Evolutionary conservation across 1,140 invertebrate genomes (phyloP), one percentile per base, ranked within the genome.

Genomic region (Calliopsis andreniformis): DNA sequence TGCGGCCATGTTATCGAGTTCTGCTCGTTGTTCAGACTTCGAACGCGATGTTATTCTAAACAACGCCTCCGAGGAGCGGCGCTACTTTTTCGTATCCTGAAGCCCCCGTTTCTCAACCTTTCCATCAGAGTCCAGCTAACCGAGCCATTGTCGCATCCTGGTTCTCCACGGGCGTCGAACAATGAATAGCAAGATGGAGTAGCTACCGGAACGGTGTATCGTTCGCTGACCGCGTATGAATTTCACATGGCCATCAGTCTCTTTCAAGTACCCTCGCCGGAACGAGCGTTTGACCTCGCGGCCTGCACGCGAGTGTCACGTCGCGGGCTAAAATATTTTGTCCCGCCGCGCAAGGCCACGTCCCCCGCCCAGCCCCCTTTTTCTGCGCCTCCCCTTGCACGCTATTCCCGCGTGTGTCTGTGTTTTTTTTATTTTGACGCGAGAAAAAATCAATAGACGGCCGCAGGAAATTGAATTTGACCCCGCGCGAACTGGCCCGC

Each of bases 391-490:
- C n/a, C 12, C 2, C 5, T 6, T 43, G 1, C 14, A 4, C 43
- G 8, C 10, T n/a, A 5, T 3, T n/a, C 1, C 16, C n/a, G 6
- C n/a, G 20, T 23, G n/a, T 49, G n/a, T 0, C 20, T 49, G 6
- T 6, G 6, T 5, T 18, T 62, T 45, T 18, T 45, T 66, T 79
- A 76, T 79, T 76, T 69, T 35, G 53, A 53, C 49, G 58, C 23
- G 47, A 49, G n/a, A 62, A 51, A 78, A 76, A 83, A 83, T 80
- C 78, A 78, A 68, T 78, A 72, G 63, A 45, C 66, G 42, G 70
- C 66, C 71, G 80, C 70, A 71, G 82, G 75, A 83, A 84, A 84
- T 84, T 84, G 81, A 84, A 80, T 84, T 84, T 82, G 53, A 35
- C 35, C n/a, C 70, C 69, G 53, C 67, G 80, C 62, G 64, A 75